phyloP scores from a whole-genome alignment of 1,140 invertebrate species.

The Cotesia chilonis region DNA sequence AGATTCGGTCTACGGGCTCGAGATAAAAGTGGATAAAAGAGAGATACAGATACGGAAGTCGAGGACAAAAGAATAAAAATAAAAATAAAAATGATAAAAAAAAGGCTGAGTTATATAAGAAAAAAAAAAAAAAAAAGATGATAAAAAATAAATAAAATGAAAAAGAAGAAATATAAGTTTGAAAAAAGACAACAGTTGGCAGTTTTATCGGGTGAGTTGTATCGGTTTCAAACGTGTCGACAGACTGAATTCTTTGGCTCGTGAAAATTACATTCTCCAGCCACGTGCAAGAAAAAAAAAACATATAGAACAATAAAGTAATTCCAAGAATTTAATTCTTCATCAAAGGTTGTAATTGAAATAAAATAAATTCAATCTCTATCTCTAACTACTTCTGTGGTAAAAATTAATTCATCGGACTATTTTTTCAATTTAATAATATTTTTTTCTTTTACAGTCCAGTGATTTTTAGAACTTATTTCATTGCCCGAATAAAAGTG shows the following conservation, averaged over 20 bases:
- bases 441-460: too few relatives aligned
- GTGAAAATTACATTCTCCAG: conserved; percentile 57
- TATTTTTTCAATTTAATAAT: too few relatives aligned
- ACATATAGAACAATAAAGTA: conserved; percentile 5
- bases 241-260: conserved; percentile 48
- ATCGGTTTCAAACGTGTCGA: conserved; percentile 54
- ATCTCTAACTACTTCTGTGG: too few relatives aligned
- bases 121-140: conserved; percentile 30
- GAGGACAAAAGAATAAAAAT: conserved; percentile 5
- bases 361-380: too few relatives aligned
- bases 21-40: conserved; percentile 32
- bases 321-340: conserved; percentile 24
- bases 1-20: conserved; percentile 15
- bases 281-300: conserved; percentile 6
- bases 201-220: conserved; percentile 54
- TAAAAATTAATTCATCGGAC: too few relatives aligned
- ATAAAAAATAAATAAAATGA: not conserved
- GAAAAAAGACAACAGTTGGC: conserved; percentile 18
- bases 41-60: not conserved
- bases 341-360: too few relatives aligned
- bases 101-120: not conserved
- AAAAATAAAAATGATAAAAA: conserved; percentile 22
- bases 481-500: too few relatives aligned
- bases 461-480: too few relatives aligned
- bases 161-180: conserved; percentile 2